A percentile compares a stretch with the other conserved stretches of the same genome.
Evolutionary conservation across 2,888 invertebrate species (phyloP).

Genomic region (Maniola hyperantus): DNA sequence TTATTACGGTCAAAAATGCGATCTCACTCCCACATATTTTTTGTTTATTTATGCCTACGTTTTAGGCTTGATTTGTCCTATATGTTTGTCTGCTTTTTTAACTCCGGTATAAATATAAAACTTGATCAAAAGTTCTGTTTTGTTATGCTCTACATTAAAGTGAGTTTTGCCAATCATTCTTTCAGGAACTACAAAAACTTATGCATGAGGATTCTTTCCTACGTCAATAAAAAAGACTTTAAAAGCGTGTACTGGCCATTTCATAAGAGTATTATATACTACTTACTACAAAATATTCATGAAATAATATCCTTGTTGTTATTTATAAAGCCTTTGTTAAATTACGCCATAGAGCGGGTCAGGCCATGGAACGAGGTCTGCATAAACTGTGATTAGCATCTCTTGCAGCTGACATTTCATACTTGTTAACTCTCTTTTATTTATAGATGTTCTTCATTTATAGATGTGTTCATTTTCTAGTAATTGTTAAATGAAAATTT

Average conservation of each 20-base stretch:
- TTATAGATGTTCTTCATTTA: not conserved
- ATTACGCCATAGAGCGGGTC: constrained; percentile 21
- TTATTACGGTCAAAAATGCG: constrained; percentile 1
- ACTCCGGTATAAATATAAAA: not conserved
- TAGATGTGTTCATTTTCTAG: not conserved
- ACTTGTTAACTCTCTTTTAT: constrained; percentile 8
- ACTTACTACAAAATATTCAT: not conserved
- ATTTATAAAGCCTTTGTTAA: constrained; percentile 17
- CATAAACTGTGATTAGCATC: constrained; percentile 24
- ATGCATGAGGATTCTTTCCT: not conserved
- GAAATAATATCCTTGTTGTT: constrained; percentile 14
- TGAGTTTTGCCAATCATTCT: not conserved
- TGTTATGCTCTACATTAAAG: not conserved
- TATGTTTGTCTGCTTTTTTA: not conserved
- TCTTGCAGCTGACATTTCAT: constrained; percentile 21
- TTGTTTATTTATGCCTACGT: not conserved
- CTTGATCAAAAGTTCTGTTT: not conserved
- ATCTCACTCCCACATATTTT: not conserved
- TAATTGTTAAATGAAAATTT: not conserved
- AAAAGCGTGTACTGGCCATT: not conserved
- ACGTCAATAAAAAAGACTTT: not conserved
- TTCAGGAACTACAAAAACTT: not conserved
- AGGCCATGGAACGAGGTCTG: constrained; percentile 16
- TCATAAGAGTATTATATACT: not conserved
- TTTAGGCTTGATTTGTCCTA: not conserved